These are phyloP conservation scores for Cynopterus brachyotis DNA, from an alignment of 2,113 vertebrate genomes.

Conservation along the genomic window DNA sequence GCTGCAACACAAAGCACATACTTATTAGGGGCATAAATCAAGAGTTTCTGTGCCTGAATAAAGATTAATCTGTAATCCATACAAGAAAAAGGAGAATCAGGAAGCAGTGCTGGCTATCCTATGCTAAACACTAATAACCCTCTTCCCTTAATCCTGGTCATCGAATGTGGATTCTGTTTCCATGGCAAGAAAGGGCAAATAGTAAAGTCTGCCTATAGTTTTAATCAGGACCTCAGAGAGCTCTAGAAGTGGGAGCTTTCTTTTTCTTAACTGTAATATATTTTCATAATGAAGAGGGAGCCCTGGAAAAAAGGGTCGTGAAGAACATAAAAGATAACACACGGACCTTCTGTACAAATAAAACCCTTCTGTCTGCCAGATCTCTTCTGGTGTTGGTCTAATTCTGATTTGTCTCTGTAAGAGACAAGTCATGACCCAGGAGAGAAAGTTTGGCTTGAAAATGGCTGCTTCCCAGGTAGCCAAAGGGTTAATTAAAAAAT, in stretches of 20 bases:
- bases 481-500: background rate
- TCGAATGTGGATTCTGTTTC: background rate
- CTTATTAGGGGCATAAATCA: slow-evolving; percentile 84
- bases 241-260: background rate
- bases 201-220: background rate
- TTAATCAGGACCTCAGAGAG: slow-evolving; percentile 43
- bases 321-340: slow-evolving; percentile 16
- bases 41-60: slow-evolving; percentile 75
- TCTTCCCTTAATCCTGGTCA: background rate
- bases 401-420: background rate
- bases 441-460: background rate
- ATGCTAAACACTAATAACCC: background rate
- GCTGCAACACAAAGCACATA: slow-evolving; percentile 76
- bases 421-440: background rate
- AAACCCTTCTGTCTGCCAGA: background rate
- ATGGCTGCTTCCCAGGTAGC: background rate
- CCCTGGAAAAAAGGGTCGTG: background rate
- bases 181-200: background rate
- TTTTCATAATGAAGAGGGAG: slow-evolving; percentile 27
- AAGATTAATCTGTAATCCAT: slow-evolving; percentile 64
- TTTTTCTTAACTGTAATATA: background rate
- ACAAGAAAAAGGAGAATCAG: slow-evolving; percentile 45
- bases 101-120: background rate
- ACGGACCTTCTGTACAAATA: background rate
- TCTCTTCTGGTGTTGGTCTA: background rate